A percentile compares a stretch with the other conserved stretches of the same genome.
These are phyloP conservation scores for Eurosta solidaginis DNA, from an alignment of 1,140 invertebrate species.

Conservation along the genomic window DNA sequence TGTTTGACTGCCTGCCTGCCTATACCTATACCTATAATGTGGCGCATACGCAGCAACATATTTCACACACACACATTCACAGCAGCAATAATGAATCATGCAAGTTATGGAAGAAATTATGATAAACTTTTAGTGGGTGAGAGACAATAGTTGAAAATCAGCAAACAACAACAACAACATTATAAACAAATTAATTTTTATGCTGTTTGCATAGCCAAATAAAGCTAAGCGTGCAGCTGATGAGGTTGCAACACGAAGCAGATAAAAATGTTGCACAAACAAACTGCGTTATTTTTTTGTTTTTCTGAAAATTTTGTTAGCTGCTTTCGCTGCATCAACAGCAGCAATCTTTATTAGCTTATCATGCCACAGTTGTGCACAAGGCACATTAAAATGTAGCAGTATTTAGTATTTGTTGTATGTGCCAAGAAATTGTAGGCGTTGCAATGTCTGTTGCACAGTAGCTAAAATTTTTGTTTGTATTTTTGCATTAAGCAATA, in stretches of 20 bases:
- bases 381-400: neutral
- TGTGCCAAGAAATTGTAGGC: neutral
- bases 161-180: neutral
- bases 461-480: neutral
- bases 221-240: constrained; percentile 3
- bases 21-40: no score
- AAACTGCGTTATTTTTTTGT: neutral
- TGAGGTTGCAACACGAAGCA: constrained; percentile 21
- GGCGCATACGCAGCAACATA: constrained; percentile 15
- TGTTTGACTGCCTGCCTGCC: neutral
- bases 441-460: neutral
- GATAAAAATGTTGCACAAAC: constrained; percentile 19
- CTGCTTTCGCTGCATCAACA: neutral
- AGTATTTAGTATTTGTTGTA: neutral
- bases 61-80: neutral
- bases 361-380: constrained; percentile 11
- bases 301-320: neutral
- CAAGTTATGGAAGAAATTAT: constrained; percentile 7
- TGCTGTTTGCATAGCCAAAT: constrained; percentile 7
- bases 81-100: neutral
- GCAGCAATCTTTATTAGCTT: constrained; percentile 22
- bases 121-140: neutral
- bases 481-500: neutral
- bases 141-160: neutral
- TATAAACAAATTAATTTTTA: neutral